Evolutionary conservation across 2,888 invertebrate genomes (phyloP), one percentile per base, ranked within the genome.

Genomic region (Lydus trimaculatus): DNA sequence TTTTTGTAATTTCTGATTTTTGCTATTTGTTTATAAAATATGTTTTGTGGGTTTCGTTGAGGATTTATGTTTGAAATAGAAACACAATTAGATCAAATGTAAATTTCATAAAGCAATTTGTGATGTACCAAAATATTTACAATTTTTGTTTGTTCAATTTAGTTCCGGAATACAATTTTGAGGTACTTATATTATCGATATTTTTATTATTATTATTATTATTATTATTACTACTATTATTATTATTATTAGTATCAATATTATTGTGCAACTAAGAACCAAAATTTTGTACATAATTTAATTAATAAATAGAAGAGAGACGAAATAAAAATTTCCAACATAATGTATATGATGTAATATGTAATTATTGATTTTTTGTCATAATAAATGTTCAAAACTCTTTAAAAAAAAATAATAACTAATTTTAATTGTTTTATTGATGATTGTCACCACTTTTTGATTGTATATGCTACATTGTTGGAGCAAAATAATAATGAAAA

Each of bases 341-440:
- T 11, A 70, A 72, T 76, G 76, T 79, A 79, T 78, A 78, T 79
- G 75, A 81, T 79, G 81, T 83, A 70, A 58, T 48, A 83, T 81
- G 82, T 82, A 82, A 48, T 48, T 82, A 82, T 77, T 82, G 79
- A 79, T 43, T 43, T 75, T 84, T 84, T 84, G 84, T 84, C 84
- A 84, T 81, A 80, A 84, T 85, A 85, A 84, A 85, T 84, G 85
- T 85, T 84, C 82, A 81, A 78, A 82, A 81, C 80, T 82, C 80
- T 75, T 76, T 72, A 71, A 39, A 25, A 17, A 72, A 70, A 31
- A 52, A 31, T 28, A 59, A 13, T 25, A 59, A 23, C 28, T 17
- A 17, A 59, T 9, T 31, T 15, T 28, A 25, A 59, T 59, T 25
- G 59, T 59, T 59, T 31, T 59, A 48, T 48, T 43, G 43, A 17